Conservation (phyloP, 2,113 vertebrate species). For the Okapia johnstoni region DNA sequence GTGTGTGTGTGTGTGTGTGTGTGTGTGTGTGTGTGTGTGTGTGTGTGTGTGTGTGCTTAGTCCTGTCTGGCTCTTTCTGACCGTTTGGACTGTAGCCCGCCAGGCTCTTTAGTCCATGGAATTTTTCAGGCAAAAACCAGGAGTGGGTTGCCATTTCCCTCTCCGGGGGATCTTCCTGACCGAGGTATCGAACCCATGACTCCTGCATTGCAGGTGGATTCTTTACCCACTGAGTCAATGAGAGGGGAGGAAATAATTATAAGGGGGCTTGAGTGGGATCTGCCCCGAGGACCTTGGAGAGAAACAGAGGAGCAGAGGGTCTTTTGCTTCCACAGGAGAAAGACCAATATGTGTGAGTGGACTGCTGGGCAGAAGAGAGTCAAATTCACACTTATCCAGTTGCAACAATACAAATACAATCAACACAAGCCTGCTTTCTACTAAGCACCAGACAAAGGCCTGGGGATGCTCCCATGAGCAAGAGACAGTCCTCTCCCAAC, state of each 20-base stretch:
- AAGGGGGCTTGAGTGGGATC: background rate
- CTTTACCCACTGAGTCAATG: background rate
- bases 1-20: background rate
- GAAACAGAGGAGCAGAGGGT: background rate
- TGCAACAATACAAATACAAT: background rate
- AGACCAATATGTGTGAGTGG: background rate
- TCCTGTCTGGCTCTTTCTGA: background rate
- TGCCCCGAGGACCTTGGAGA: no score
- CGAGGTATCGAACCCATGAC: background rate
- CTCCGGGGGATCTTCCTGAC: background rate
- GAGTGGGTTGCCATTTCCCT: background rate
- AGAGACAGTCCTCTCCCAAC: background rate
- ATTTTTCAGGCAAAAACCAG: background rate
- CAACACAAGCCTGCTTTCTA: background rate
- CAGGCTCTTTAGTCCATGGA: background rate
- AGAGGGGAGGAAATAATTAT: background rate
- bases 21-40: no score
- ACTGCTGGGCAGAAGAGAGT: background rate
- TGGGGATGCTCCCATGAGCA: background rate
- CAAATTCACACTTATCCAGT: background rate
- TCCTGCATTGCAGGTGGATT: background rate
- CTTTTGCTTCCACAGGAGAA: background rate
- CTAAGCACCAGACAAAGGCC: background rate
- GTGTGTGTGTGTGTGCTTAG: background rate
- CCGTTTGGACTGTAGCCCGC: background rate